These are phyloP conservation scores for Chydorus sphaericus DNA, from an alignment of 2,888 invertebrate species.

Conservation along the genomic window DNA sequence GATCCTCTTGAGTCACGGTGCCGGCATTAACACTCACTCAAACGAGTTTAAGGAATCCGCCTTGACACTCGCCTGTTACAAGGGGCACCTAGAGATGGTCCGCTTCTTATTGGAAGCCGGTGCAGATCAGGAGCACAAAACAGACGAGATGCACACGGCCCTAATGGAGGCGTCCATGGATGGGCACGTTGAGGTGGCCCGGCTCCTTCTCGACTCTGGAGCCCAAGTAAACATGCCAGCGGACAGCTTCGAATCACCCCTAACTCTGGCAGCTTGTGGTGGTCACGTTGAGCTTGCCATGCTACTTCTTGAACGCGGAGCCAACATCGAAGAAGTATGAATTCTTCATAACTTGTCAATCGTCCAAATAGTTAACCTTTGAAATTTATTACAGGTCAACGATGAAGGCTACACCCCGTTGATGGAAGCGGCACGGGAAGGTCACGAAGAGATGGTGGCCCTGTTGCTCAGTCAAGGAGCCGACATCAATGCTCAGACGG, in stretches of 20 bases:
- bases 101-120: slow-evolving; percentile 88
- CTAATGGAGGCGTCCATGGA: slow-evolving; percentile 99
- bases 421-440: slow-evolving; percentile 98
- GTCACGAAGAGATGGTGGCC: slow-evolving; percentile 96
- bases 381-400: slow-evolving; percentile 36
- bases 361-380: slow-evolving; percentile 19
- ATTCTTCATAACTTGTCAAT: slow-evolving; percentile 44
- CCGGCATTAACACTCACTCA: slow-evolving; percentile 96
- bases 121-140: slow-evolving; percentile 95
- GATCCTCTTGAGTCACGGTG: slow-evolving; percentile 80
- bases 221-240: slow-evolving; percentile 99
- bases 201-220: slow-evolving; percentile 84
- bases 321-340: slow-evolving; percentile 77
- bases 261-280: slow-evolving; percentile 95
- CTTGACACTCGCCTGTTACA: slow-evolving; percentile 85
- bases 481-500: slow-evolving; percentile 94
- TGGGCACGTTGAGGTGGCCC: slow-evolving; percentile 94
- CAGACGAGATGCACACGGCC: slow-evolving; percentile 99
- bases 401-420: slow-evolving; percentile 98
- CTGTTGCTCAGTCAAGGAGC: slow-evolving; percentile 83
- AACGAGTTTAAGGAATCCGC: slow-evolving; percentile 99
- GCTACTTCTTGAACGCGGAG: slow-evolving; percentile 87
- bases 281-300: slow-evolving; percentile 96
- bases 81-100: slow-evolving; percentile 94
- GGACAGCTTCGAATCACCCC: slow-evolving; percentile 96